These are phyloP conservation scores for Triplophysa bombifrons DNA, from an alignment of 2,797 vertebrate species.

Conservation along the genomic window DNA sequence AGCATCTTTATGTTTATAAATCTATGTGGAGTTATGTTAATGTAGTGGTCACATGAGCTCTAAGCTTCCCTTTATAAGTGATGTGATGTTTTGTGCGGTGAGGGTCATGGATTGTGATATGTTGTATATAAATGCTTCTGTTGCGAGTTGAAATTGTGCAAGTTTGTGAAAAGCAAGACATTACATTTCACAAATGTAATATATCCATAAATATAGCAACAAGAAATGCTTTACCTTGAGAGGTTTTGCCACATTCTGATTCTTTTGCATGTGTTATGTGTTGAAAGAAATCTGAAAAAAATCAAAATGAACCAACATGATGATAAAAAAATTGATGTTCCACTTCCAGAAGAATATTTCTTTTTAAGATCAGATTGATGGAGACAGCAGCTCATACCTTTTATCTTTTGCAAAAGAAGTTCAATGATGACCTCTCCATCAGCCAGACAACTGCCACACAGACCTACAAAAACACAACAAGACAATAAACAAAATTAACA, in stretches of 20 bases:
- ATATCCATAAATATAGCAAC: neutral
- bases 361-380: neutral
- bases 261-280: neutral
- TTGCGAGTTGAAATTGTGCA: too few species aligned
- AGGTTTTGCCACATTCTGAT: neutral
- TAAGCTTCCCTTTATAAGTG: too few species aligned
- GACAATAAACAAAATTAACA: neutral
- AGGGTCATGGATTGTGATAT: too few species aligned
- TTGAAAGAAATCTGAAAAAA: neutral
- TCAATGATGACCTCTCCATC: neutral
- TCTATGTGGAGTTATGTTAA: too few species aligned
- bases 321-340: neutral
- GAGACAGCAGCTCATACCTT: neutral
- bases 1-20: too few species aligned
- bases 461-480: neutral
- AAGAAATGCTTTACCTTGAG: neutral
- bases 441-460: conserved; percentile 11
- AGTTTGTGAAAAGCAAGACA: neutral
- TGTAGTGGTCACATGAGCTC: too few species aligned
- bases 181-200: too few species aligned
- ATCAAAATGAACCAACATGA: neutral
- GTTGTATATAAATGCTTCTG: too few species aligned
- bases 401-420: neutral
- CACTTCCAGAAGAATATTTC: neutral
- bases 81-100: too few species aligned